phyloP scores from a whole-genome alignment of 2,113 vertebrate genomes.

The Chamaetylas fuelleborni region DNA sequence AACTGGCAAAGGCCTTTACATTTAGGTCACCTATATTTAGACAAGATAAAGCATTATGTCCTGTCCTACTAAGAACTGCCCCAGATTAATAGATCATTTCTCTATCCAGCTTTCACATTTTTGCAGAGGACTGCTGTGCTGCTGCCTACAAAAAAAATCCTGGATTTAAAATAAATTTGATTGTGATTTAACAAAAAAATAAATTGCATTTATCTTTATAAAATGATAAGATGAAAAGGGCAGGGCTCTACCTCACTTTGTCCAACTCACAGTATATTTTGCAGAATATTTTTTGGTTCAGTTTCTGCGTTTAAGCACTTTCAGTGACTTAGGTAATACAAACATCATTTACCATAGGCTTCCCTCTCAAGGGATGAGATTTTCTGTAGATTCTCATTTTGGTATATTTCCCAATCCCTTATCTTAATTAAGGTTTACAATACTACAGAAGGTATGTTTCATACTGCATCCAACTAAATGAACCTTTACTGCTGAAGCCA shows the following conservation, averaged over 20 bases:
- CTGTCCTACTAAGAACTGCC: background rate
- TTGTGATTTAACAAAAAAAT: background rate
- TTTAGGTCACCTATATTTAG: constrained; percentile 44
- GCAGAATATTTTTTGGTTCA: background rate
- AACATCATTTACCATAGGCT: background rate
- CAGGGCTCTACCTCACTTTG: accelerated
- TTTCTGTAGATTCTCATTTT: background rate
- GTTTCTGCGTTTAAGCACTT: background rate
- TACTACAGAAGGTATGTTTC: accelerated
- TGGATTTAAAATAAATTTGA: background rate
- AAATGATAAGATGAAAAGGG: background rate
- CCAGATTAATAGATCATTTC: constrained; percentile 9
- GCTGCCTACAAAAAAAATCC: background rate
- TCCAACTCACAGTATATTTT: background rate
- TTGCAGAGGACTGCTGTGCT: background rate
- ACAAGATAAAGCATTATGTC: constrained; percentile 9
- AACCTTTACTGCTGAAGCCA: background rate
- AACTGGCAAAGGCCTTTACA: background rate
- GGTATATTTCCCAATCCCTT: background rate
- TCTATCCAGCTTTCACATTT: background rate
- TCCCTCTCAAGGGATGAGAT: background rate
- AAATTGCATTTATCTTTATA: background rate
- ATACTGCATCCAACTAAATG: background rate
- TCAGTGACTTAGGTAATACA: background rate
- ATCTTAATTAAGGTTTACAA: background rate